phyloP scores from a whole-genome alignment of 2,113 vertebrate genomes.

The Myrmecobius fasciatus region DNA sequence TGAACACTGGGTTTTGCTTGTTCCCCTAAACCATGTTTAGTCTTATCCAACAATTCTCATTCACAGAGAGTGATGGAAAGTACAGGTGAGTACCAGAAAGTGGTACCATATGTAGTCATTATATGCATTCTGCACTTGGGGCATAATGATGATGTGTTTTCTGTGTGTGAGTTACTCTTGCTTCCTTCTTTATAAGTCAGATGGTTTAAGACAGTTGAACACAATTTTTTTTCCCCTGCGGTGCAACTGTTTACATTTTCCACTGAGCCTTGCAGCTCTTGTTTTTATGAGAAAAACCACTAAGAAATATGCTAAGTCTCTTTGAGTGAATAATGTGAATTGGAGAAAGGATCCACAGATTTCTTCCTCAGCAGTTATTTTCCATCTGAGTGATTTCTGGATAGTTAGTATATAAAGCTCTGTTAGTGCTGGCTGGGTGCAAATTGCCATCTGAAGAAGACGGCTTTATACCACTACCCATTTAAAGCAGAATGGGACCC shows the following conservation, averaged over 20 bases:
- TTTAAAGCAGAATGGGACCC: conserved; percentile 57
- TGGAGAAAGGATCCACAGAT: conserved; percentile 56
- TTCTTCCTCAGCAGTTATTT: conserved; percentile 65
- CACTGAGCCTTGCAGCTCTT: conserved; percentile 46
- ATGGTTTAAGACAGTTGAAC: conserved; percentile 21
- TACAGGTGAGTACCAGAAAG: fast-evolving
- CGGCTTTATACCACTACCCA: conserved; percentile 52
- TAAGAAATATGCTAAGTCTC: conserved; percentile 53
- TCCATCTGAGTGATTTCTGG: conserved; percentile 60
- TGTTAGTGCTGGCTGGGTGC: conserved; percentile 61
- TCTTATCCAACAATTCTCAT: neutral
- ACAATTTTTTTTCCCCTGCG: conserved; percentile 39
- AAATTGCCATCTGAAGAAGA: conserved; percentile 70
- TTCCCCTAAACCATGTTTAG: neutral
- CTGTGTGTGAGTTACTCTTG: neutral
- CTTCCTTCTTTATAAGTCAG: conserved; percentile 16
- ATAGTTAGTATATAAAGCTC: conserved; percentile 40
- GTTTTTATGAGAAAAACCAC: conserved; percentile 52
- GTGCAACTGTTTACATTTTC: conserved; percentile 51
- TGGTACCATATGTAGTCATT: neutral
- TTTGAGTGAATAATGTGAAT: conserved; percentile 69
- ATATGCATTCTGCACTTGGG: neutral
- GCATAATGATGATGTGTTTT: neutral
- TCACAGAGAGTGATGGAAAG: neutral
- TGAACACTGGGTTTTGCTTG: fast-evolving